Evolutionary conservation across 2,888 invertebrate genomes (phyloP), one percentile per base, ranked within the genome.

Genomic region (Drosophila fungiperda): DNA sequence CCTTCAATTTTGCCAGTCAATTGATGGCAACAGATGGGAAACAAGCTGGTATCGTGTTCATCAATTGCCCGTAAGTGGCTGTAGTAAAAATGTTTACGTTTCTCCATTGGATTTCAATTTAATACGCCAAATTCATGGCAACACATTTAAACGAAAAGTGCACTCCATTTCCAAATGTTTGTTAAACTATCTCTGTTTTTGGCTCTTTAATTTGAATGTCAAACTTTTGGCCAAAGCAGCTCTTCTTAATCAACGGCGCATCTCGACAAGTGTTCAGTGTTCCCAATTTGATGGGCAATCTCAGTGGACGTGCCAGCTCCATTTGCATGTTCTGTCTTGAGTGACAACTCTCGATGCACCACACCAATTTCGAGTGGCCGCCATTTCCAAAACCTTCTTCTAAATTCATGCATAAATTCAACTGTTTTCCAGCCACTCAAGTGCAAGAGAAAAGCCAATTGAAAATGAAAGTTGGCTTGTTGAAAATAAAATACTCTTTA

Each of bases 401-500:
- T 23, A 78, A 68, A 70, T 73, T 74, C 82, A 78, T 90, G 86
- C 87, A 88, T 89, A 87, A 89, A 87, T 90, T 86, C 87, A 83
- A 76, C 87, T 85, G 82, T 76, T 75, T 79, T 71, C 69, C 72
- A 69, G 72, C 72, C 71, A 74, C 67, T 83, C 72, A 75, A 82
- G 78, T 75, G 74, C 79, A 70, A 60, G 53, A 64, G 68, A 48
- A 58, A 53, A 54, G 55, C 59, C 58, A 54, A 45, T 15, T 23
- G 40, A 5, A 40, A 42, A 45, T 9, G 11, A 35, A 42, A 42
- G 11, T 8, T 29, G 57, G 3, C 20, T 32, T 29, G 20, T 9
- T 5, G 15, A 15, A 20, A 15, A 20, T 29, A 0, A 15, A 57
- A 42, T 57, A 57, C 57, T 8, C 57, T 42, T 23, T 8, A 15